These are phyloP conservation scores for Merluccius polli DNA, from an alignment of 2,797 vertebrate genomes.

Conservation along the genomic window DNA sequence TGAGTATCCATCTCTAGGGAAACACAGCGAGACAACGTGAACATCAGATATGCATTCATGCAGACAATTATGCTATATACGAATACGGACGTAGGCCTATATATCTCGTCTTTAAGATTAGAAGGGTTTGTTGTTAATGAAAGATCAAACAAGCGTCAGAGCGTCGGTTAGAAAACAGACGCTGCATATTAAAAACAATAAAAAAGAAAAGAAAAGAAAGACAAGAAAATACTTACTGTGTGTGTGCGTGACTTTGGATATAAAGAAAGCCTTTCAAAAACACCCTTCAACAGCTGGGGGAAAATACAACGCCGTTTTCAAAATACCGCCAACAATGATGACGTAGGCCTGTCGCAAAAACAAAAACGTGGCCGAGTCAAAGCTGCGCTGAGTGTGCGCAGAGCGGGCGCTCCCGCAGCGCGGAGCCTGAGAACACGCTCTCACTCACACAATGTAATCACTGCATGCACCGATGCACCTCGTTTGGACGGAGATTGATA, in stretches of 20 bases:
- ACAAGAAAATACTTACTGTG: slow-evolving; percentile 34
- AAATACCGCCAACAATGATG: slow-evolving; percentile 68
- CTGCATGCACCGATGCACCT: neutral
- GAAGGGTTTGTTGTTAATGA: too few species aligned
- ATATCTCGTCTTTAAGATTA: too few species aligned
- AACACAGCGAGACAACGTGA: slow-evolving; percentile 10
- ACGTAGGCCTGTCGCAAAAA: slow-evolving; percentile 31
- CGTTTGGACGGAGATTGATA: neutral
- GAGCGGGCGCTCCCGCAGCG: too few species aligned
- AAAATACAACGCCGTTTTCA: slow-evolving; percentile 39
- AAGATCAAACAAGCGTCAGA: neutral
- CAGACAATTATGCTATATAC: too few species aligned
- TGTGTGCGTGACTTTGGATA: slow-evolving; percentile 34
- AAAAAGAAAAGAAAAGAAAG: neutral
- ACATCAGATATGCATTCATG: neutral
- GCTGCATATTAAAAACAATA: neutral
- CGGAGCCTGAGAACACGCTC: neutral
- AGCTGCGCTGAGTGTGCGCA: slow-evolving; percentile 37
- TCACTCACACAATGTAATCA: neutral
- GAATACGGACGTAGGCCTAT: too few species aligned
- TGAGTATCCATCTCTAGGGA: slow-evolving; percentile 39
- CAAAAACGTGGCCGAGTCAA: neutral
- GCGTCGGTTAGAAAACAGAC: neutral
- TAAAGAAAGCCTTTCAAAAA: neutral
- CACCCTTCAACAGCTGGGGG: neutral